These are phyloP conservation scores for Dryomyza anilis DNA, from an alignment of 2,888 invertebrate genomes.

Conservation along the genomic window DNA sequence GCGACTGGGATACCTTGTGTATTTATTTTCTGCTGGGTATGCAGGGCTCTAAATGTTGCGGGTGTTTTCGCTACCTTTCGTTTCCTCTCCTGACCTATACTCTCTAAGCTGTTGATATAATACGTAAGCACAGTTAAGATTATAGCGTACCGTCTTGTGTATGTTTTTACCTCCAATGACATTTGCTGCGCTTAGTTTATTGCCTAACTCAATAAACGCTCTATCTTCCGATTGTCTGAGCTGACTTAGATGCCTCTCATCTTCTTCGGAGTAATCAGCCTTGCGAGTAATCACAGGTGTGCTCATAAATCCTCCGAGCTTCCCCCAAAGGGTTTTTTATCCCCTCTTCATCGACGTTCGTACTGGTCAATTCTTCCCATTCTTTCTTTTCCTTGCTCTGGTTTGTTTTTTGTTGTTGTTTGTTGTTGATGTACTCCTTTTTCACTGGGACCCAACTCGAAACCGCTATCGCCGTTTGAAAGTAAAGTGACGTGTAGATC, in stretches of 20 bases:
- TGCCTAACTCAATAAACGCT: background rate
- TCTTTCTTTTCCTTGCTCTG: slow-evolving; percentile 65
- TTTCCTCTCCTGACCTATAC: background rate
- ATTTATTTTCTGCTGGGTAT: too few species aligned
- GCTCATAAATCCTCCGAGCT: background rate
- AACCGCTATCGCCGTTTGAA: background rate
- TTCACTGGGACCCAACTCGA: slow-evolving; percentile 69
- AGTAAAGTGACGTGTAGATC: too few species aligned
- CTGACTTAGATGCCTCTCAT: background rate
- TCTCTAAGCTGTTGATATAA: background rate
- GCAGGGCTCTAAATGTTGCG: too few species aligned
- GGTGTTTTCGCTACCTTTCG: too few species aligned
- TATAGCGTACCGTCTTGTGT: background rate
- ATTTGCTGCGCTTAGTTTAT: background rate
- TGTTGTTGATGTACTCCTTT: too few species aligned
- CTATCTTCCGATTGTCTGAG: background rate
- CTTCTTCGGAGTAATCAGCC: background rate
- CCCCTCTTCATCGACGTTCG: background rate
- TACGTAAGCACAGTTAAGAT: too few species aligned
- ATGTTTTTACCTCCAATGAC: background rate
- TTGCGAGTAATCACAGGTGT: background rate
- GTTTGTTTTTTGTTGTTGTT: slow-evolving; percentile 96
- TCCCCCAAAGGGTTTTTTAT: background rate
- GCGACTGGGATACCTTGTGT: too few species aligned
- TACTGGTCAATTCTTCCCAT: background rate